These are phyloP conservation scores for Sarcophilus harrisii DNA, from an alignment of 2,797 vertebrate genomes.

Conservation along the genomic window DNA sequence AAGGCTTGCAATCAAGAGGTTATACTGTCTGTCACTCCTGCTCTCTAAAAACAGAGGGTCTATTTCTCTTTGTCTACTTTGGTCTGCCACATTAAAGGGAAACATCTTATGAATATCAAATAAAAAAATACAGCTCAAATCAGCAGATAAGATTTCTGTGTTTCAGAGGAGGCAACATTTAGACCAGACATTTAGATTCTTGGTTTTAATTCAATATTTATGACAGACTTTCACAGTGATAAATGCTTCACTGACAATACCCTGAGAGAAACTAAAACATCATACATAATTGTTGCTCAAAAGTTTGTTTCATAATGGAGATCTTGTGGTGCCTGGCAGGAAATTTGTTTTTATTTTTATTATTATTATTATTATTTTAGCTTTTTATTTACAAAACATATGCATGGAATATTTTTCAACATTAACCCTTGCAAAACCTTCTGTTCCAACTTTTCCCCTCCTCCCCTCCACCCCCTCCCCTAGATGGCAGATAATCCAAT, in stretches of 20 bases:
- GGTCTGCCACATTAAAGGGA: slow-evolving; percentile 30
- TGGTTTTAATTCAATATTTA: slow-evolving; percentile 75
- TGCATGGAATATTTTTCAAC: too few species aligned
- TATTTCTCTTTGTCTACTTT: slow-evolving; percentile 62
- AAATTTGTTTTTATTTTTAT: background rate
- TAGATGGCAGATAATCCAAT: too few species aligned
- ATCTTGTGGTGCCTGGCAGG: slow-evolving; percentile 47
- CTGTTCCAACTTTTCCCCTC: too few species aligned
- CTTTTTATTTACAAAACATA: too few species aligned
- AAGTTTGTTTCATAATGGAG: slow-evolving; percentile 30
- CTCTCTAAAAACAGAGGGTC: background rate
- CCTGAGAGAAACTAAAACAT: slow-evolving; percentile 39
- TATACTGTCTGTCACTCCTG: slow-evolving; percentile 57
- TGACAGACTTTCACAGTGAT: slow-evolving; percentile 64
- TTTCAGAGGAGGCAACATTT: slow-evolving; percentile 37
- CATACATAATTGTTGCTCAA: slow-evolving; percentile 52
- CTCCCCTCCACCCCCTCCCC: too few species aligned
- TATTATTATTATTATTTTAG: too few species aligned
- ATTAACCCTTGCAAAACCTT: too few species aligned
- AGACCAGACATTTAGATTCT: slow-evolving; percentile 57
- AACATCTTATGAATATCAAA: background rate
- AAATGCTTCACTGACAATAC: slow-evolving; percentile 53
- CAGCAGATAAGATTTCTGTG: slow-evolving; percentile 34
- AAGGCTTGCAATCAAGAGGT: slow-evolving; percentile 60
- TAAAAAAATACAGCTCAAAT: slow-evolving; percentile 47